Conservation (phyloP, 2,797 vertebrate genomes). For the Phoebastria nigripes region DNA sequence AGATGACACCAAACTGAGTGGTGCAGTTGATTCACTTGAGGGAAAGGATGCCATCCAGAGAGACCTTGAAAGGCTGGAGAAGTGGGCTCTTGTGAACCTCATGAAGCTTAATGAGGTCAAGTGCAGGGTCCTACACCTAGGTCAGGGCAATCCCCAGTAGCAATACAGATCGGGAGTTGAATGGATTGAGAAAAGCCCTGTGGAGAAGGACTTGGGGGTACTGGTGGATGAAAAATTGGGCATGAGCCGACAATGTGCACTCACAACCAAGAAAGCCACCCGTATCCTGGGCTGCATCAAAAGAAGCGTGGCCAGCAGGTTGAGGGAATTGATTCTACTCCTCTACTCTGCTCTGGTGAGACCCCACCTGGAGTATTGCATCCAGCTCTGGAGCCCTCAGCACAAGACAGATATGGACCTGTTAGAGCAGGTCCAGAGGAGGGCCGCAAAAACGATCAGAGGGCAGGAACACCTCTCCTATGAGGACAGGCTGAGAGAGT, state of each 20-base stretch:
- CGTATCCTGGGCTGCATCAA: neutral
- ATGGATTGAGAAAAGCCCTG: neutral
- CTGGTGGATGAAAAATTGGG: neutral
- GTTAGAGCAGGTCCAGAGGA: neutral
- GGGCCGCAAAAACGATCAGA: too few species aligned
- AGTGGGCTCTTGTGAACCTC: neutral
- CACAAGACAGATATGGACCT: neutral
- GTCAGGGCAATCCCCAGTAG: neutral
- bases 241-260: neutral
- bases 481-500: neutral
- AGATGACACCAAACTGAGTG: neutral
- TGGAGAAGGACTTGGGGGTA: neutral
- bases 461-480: neutral
- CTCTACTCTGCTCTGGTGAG: neutral
- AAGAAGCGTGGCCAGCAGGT: neutral
- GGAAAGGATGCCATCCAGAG: neutral
- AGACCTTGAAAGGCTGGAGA: neutral
- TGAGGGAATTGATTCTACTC: neutral
- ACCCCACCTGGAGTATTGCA: too few species aligned
- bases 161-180: neutral
- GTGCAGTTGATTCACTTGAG: neutral
- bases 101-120: neutral
- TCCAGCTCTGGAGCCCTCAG: neutral
- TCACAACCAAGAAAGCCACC: too few species aligned
- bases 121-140: neutral